phyloP scores from a whole-genome alignment of 2,888 invertebrate species.

The Troilus luridus region DNA sequence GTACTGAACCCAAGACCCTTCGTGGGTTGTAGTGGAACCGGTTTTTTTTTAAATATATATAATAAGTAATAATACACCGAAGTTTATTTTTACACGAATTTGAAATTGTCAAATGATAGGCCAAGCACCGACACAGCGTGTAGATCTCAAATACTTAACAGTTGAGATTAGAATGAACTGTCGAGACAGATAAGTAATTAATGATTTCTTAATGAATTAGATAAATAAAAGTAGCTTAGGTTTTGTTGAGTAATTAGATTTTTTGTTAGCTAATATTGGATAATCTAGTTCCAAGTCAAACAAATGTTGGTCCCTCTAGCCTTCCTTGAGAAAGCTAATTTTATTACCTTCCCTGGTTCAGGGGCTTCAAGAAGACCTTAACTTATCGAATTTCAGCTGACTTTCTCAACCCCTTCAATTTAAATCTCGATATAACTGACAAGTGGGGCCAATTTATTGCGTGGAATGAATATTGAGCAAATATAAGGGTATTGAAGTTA shows the following conservation, averaged over 20 bases:
- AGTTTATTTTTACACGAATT: no score
- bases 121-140: no score
- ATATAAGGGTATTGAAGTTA: neutral
- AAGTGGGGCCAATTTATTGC: neutral
- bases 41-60: no score
- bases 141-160: no score
- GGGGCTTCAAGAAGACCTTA: neutral
- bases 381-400: slow-evolving; percentile 15
- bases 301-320: neutral
- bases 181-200: neutral
- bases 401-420: slow-evolving; percentile 25
- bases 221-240: neutral
- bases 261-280: neutral
- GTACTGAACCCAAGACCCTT: no score
- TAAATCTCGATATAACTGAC: slow-evolving; percentile 4
- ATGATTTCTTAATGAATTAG: neutral
- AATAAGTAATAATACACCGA: no score
- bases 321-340: neutral
- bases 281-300: slow-evolving; percentile 5
- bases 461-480: neutral
- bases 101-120: no score
- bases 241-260: neutral
- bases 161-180: no score
- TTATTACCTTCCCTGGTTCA: neutral
- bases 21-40: no score